Conservation (phyloP, 37 sponge, comb jelly and placozoan species). For the Spongia lamella region DNA sequence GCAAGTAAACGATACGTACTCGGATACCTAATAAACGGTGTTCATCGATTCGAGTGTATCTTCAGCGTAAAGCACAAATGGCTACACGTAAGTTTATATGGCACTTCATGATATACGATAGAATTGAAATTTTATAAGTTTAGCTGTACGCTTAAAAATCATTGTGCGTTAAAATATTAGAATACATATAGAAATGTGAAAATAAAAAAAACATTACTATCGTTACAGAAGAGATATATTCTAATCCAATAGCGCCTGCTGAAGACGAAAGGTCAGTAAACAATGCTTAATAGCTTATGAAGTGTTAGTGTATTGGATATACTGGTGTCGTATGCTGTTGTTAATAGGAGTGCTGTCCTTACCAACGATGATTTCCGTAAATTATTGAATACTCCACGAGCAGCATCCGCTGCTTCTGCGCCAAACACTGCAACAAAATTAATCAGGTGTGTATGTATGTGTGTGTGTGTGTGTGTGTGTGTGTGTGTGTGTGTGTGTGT, state of each 20-base stretch:
- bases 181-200: too few relatives aligned
- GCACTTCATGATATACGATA: too few relatives aligned
- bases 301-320: background rate
- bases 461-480: background rate
- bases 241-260: slow-evolving; percentile 88
- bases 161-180: too few relatives aligned
- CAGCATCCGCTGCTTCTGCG: slow-evolving; percentile 23
- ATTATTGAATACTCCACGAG: slow-evolving; percentile 89
- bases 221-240: slow-evolving; percentile 57
- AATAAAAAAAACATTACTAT: too few relatives aligned
- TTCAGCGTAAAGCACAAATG: too few relatives aligned
- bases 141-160: too few relatives aligned
- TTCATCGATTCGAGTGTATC: too few relatives aligned
- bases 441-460: background rate
- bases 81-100: too few relatives aligned
- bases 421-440: slow-evolving; percentile 11
- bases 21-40: too few relatives aligned
- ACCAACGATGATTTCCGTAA: slow-evolving; percentile 95
- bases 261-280: slow-evolving; percentile 28
- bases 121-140: too few relatives aligned
- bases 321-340: background rate
- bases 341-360: slow-evolving; percentile 43
- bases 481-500: too few relatives aligned
- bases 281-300: background rate
- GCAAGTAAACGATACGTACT: too few relatives aligned